phyloP scores from a whole-genome alignment of 2,113 vertebrate genomes.

The Limanda limanda region DNA sequence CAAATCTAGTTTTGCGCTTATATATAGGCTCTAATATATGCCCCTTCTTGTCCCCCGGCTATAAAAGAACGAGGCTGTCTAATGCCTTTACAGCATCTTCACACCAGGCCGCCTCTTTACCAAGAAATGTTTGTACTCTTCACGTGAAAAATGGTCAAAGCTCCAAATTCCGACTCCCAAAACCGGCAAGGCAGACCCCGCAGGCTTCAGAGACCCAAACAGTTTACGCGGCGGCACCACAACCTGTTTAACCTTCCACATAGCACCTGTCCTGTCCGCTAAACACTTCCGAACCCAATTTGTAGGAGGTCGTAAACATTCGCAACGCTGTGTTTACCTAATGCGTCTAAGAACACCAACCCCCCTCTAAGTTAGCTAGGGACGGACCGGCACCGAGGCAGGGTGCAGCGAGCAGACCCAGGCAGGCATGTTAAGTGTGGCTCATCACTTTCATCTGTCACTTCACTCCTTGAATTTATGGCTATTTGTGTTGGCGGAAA shows the following conservation, averaged over 20 bases:
- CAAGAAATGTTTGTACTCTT: conserved; percentile 62
- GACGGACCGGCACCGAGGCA: neutral
- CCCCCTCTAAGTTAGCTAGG: neutral
- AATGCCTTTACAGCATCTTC: conserved; percentile 20
- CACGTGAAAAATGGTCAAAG: conserved; percentile 52
- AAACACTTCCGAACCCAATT: conserved; percentile 78
- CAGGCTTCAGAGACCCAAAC: conserved; percentile 67
- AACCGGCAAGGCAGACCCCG: conserved; percentile 22
- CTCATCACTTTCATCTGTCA: conserved; percentile 49
- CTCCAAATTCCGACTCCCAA: conserved; percentile 1
- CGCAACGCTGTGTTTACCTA: conserved; percentile 67
- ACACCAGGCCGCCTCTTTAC: conserved; percentile 16
- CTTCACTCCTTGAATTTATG: conserved; percentile 33
- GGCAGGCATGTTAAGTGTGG: conserved; percentile 11
- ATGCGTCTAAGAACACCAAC: conserved; percentile 20
- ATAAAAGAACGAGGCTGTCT: neutral
- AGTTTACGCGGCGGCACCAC: conserved; percentile 70
- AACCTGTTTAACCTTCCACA: conserved; percentile 74
- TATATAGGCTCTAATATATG: neutral
- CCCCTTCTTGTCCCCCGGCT: neutral
- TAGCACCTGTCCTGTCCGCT: conserved; percentile 74
- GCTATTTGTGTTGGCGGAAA: conserved; percentile 39
- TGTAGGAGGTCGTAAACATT: conserved; percentile 77
- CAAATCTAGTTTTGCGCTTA: neutral
- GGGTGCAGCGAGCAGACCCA: neutral